Evolutionary conservation across 1,140 invertebrate species (phyloP), one percentile per base, ranked within the genome.

Genomic region (Halictus rubicundus): DNA sequence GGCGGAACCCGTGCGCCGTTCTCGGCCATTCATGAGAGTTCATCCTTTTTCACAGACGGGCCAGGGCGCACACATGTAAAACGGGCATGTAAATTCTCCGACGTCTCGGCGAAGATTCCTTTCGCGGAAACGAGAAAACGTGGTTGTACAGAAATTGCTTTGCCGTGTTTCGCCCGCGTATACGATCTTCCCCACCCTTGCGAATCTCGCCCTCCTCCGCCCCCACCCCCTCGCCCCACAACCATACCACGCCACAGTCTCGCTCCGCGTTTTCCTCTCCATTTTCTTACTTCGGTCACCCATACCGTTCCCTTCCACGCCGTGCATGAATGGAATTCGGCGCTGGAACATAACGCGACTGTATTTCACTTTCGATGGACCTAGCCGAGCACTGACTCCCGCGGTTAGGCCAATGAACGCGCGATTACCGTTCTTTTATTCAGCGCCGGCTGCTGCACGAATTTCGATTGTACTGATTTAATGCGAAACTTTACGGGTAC

Each of bases 71-170:
- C 61, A 71, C 70, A 66, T 68, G 66, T 73, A 37, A 63, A 80
- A 76, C 66, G 21, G 7, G 71, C 80, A 82, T 86, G 84, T 86
- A 85, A 86, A 86, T 85, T 86, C 80, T 57, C 61, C 52, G 42
- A 37, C 70, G 68, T 79, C 84, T 66, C 78, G 32, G 49, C 71
- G 68, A 75, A 82, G 71, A 68, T 60, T 65, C 32, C 80, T 61
- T 73, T 76, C 83, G 75, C 68, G 64, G 83, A 79, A 86, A 86
- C 83, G 84, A 86, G 84, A 73, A 85, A 86, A 85, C 80, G 84
- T 73, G 80, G 80, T 86, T 85, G 84, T 86, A 82, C 80, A 85
- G 84, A 86, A 86, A 86, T 85, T 85, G 83, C 84, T 85, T 86
- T 85, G 84, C 84, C 84, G 76, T 86, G 83, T 85, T 86, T 81